phyloP scores from a whole-genome alignment of 2,113 vertebrate genomes.

The Hystrix cristata region DNA sequence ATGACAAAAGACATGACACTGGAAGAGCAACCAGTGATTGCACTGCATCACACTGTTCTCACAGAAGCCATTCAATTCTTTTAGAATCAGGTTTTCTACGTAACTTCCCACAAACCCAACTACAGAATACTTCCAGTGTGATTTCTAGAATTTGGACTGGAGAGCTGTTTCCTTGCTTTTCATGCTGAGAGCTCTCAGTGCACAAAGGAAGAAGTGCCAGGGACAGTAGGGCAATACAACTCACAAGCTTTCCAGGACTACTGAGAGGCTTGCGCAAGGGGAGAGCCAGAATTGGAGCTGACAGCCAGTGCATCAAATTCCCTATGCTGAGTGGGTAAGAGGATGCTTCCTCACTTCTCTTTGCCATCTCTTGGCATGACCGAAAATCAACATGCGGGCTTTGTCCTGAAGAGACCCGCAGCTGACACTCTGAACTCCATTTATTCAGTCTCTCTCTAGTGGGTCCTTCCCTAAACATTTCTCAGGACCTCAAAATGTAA shows the following conservation, averaged over 20 bases:
- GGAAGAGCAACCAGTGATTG: fast-evolving
- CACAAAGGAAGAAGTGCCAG: neutral
- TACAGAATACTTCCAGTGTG: neutral
- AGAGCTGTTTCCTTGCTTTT: neutral
- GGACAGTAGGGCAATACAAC: neutral
- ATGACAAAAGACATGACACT: no score
- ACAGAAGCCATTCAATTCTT: neutral
- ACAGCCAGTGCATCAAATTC: neutral
- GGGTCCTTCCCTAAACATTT: neutral
- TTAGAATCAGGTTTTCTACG: neutral
- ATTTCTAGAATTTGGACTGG: neutral
- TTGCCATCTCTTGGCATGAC: neutral
- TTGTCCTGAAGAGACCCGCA: neutral
- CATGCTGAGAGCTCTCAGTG: neutral
- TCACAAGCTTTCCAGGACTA: neutral
- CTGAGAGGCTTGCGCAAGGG: no score
- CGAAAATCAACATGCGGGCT: neutral
- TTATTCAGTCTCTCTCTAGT: no score
- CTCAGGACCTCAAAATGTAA: neutral
- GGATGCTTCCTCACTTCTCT: neutral
- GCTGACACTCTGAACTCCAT: neutral
- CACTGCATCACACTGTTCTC: no score
- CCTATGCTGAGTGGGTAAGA: neutral
- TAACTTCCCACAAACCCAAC: neutral
- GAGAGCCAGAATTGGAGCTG: neutral